These are phyloP conservation scores for Aphelinus certus DNA, from an alignment of 1,140 invertebrate species.

Conservation along the genomic window DNA sequence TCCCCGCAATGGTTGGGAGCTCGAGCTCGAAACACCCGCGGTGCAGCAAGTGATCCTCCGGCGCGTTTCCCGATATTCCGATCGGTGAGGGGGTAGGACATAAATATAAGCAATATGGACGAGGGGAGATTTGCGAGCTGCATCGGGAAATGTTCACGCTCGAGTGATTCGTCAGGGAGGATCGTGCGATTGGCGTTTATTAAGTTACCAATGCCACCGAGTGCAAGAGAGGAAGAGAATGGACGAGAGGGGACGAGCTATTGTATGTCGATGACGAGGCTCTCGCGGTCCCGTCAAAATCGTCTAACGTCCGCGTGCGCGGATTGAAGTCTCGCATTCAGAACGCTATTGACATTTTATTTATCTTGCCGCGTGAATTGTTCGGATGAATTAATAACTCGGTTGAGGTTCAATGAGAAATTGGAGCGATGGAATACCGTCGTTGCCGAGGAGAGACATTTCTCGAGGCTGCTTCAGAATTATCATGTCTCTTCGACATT, in stretches of 20 bases:
- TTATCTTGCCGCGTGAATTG: too few species aligned
- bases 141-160: slow-evolving; percentile 1
- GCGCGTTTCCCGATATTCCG: slow-evolving; percentile 23
- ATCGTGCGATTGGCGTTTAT: slow-evolving; percentile 33
- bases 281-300: slow-evolving; percentile 12
- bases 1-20: not conserved
- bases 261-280: slow-evolving; percentile 24
- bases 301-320: slow-evolving; percentile 5
- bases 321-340: not conserved
- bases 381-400: too few species aligned
- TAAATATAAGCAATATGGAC: not conserved
- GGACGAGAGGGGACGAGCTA: not conserved
- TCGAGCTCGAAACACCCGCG: not conserved
- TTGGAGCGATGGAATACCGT: too few species aligned
- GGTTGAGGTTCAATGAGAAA: too few species aligned
- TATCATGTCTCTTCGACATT: too few species aligned
- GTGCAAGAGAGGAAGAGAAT: not conserved
- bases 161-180: slow-evolving; percentile 9
- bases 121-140: not conserved
- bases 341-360: too few species aligned
- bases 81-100: not conserved
- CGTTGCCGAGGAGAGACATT: too few species aligned
- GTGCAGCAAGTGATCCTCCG: not conserved
- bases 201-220: slow-evolving; percentile 12
- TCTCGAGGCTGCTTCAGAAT: too few species aligned